Percentiles rank a stretch among this genome's conserved stretches.
phyloP scores from a whole-genome alignment of 2,797 vertebrate genomes.

The Alosa sapidissima region DNA sequence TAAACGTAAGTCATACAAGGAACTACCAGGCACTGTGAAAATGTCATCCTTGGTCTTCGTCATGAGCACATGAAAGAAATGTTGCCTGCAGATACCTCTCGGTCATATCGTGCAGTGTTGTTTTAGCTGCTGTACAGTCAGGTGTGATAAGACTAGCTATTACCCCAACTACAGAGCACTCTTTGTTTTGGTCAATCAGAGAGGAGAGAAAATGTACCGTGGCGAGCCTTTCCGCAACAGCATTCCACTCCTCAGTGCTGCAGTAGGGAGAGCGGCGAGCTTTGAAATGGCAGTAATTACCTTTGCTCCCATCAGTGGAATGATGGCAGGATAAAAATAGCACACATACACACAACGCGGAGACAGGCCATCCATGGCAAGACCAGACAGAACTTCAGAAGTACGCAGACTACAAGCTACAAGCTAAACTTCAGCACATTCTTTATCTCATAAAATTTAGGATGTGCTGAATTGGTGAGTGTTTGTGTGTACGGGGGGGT shows the following conservation, averaged over 20 bases:
- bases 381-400: not conserved
- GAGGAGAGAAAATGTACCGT: constrained; percentile 15
- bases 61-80: not conserved
- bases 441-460: constrained; percentile 11
- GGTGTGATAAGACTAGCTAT: constrained; percentile 11
- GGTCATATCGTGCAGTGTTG: not conserved
- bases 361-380: constrained; percentile 28
- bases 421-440: not conserved
- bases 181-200: constrained; percentile 32
- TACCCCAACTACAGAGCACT: not conserved
- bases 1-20: not conserved
- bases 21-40: not conserved
- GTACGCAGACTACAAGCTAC: not conserved
- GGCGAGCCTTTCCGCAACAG: not conserved
- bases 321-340: constrained; percentile 64
- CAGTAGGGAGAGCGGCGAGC: constrained; percentile 51
- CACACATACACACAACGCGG: constrained; percentile 32
- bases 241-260: constrained; percentile 38
- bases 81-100: not conserved
- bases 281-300: constrained; percentile 69
- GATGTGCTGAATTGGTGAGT: not conserved
- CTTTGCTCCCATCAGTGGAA: constrained; percentile 55
- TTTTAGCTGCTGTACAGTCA: not conserved
- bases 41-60: not conserved
- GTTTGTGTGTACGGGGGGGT: not conserved